phyloP scores from a whole-genome alignment of 2,113 vertebrate species.

The Acanthochromis polyacanthus region DNA sequence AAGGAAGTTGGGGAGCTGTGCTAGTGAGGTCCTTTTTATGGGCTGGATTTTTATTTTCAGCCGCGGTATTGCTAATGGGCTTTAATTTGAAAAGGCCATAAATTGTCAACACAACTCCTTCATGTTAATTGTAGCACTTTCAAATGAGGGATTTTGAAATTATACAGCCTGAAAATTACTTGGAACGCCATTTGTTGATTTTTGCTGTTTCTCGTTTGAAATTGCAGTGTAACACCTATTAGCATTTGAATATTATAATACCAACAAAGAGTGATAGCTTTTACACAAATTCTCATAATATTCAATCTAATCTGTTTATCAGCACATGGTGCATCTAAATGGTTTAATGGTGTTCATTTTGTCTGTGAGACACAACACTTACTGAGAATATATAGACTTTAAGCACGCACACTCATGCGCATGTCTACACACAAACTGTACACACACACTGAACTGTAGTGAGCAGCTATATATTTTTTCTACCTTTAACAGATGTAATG shows the following conservation, averaged over 20 bases:
- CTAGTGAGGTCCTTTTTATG: constrained; percentile 65
- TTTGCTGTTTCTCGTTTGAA: constrained; percentile 68
- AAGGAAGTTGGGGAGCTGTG: constrained; percentile 36
- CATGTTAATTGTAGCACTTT: constrained; percentile 70
- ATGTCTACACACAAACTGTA: neutral
- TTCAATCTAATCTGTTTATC: constrained; percentile 78
- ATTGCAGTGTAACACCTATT: constrained; percentile 75
- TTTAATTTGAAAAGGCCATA: constrained; percentile 75
- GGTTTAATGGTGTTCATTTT: constrained; percentile 66
- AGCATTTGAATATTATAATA: constrained; percentile 78
- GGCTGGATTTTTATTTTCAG: constrained; percentile 65
- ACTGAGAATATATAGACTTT: constrained; percentile 59
- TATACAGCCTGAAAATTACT: constrained; percentile 69
- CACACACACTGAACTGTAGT: neutral
- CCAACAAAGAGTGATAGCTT: constrained; percentile 69
- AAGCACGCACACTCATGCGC: constrained; percentile 22
- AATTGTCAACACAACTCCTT: constrained; percentile 64
- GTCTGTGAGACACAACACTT: constrained; percentile 49
- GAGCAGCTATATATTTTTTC: constrained; percentile 12
- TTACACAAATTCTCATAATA: constrained; percentile 75
- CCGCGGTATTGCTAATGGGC: constrained; percentile 71
- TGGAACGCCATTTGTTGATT: constrained; percentile 67
- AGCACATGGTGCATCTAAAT: constrained; percentile 72
- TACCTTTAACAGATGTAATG: constrained; percentile 44
- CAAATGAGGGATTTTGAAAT: constrained; percentile 77